phyloP scores from a whole-genome alignment of 2,797 vertebrate genomes.

The Paramormyrops hopkinsi region DNA sequence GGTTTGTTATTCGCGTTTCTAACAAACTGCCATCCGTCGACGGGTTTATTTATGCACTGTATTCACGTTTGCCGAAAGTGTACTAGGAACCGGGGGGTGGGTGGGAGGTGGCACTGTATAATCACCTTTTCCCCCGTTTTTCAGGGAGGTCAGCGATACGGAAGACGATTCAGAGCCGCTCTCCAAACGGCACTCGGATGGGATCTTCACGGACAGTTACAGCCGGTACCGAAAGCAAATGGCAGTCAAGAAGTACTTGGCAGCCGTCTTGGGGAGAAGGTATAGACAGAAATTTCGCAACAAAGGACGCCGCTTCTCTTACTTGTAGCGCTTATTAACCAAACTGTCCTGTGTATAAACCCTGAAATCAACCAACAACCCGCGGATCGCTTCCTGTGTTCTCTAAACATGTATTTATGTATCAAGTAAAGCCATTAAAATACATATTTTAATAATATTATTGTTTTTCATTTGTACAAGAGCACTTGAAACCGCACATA shows the following conservation, averaged over 20 bases:
- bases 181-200: conserved; percentile 95
- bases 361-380: conserved; percentile 82
- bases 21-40: neutral
- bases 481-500: conserved; percentile 98
- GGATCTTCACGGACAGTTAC: conserved; percentile 99
- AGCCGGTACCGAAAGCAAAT: conserved; percentile 99
- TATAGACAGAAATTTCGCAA: conserved; percentile 99
- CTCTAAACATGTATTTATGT: conserved; percentile 99
- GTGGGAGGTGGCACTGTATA: neutral
- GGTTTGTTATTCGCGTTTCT: neutral
- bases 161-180: conserved; percentile 82
- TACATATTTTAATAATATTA: conserved; percentile 99
- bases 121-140: conserved; percentile 28
- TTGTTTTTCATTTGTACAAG: conserved; percentile 96
- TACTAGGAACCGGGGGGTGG: neutral
- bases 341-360: conserved; percentile 69
- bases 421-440: conserved; percentile 99
- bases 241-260: conserved; percentile 99
- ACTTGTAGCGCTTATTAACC: conserved; percentile 85
- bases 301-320: conserved; percentile 96
- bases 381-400: conserved; percentile 89
- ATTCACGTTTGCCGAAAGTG: neutral
- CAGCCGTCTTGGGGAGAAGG: conserved; percentile 97
- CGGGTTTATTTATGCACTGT: neutral
- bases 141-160: conserved; percentile 69